Base-by-base conservation (phyloP, 1,140 invertebrate species). In the Sycophaga agraensis region DNA sequence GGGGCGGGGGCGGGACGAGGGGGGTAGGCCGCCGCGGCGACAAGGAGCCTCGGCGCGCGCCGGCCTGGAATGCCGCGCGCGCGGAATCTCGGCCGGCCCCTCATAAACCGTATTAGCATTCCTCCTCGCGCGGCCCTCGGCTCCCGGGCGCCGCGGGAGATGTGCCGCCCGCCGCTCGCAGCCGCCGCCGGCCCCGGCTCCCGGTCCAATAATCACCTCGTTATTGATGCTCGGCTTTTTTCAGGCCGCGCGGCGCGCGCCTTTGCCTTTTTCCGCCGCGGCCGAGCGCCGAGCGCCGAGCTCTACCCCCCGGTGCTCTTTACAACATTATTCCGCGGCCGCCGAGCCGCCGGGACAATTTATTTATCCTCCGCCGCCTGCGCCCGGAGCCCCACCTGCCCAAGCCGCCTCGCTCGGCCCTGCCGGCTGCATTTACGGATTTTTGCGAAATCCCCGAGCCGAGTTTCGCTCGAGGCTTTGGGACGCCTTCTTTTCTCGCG, bases 261-360 rank as follows among this genome's bases (percentile, higher is more conserved):
- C n/a, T n/a, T n/a, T n/a, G n/a, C n/a, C n/a, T n/a, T n/a, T n/a
- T n/a, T n/a, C n/a, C n/a, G n/a, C n/a, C n/a, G n/a, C n/a, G n/a
- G n/a, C n/a, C n/a, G n/a, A n/a, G n/a, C n/a, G n/a, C n/a, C 7
- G 14, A 31, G 14, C n/a, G 24, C 2, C 8, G 37, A 39, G 8
- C 37, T 39, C n/a, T 39, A 0, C 22, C 35, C 50, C 40, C 26
- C 35, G 34, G 24, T 53, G 40, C 39, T 53, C n/a, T 53, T 39
- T 53, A 53, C 12, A 40, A 53, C 50, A 53, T 53, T 53, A 53
- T 53, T 53, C 50, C n/a, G n/a, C n/a, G n/a, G n/a, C n/a, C n/a
- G n/a, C n/a, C n/a, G n/a, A n/a, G n/a, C n/a, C n/a, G n/a, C n/a
- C n/a, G n/a, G n/a, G n/a, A n/a, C n/a, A n/a, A n/a, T n/a, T n/a